Base-by-base conservation (phyloP, 2,888 invertebrate species). In the Drosophila birchii region DNA sequence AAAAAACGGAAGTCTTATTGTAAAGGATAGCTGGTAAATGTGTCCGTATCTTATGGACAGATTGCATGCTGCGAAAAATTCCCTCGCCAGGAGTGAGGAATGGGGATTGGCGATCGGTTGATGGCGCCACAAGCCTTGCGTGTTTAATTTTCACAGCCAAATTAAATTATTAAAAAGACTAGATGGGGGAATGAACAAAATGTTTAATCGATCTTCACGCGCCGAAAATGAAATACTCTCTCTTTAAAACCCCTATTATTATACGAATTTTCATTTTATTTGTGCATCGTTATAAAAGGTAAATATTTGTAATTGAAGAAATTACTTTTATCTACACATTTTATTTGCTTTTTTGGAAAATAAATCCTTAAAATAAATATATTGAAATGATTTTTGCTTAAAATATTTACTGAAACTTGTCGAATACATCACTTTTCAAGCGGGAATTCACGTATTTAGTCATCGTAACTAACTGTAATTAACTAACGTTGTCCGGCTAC, bases 81-180 rank as follows among this genome's bases (percentile, higher is more conserved):
- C 70, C 57, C 49, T 43, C 70, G 36, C 41, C 57, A 68, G 68
- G 71, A 69, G 71, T 34, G 41, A 49, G 29, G 32, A 70, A 56
- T 49, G 68, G 38, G 68, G 69, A 69, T 69, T 47, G 67, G 47
- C 45, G 54, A 68, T 45, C 38, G 63, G n/a, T 6, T 45, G 38
- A 47, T 18, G 63, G 38, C 11, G 45, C 32, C 32, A 18, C 47
- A 55, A 64, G 71, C 47, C 58, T 83, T 61, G 86, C 86, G 78
- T 84, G 83, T 66, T 75, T 11, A 61, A 45, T 76, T 56, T 76
- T 73, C 61, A 32, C 58, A 64, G 9, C 34, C 53, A 77, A 88
- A 84, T 88, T 86, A 80, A 83, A 84, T 84, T 83, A 88, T 86
- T 84, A 88, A 84, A 68, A 66, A 82, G 55, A 20, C 64, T 54